phyloP scores from a whole-genome alignment of 1,140 invertebrate genomes.

The Drosophila neocordata region DNA sequence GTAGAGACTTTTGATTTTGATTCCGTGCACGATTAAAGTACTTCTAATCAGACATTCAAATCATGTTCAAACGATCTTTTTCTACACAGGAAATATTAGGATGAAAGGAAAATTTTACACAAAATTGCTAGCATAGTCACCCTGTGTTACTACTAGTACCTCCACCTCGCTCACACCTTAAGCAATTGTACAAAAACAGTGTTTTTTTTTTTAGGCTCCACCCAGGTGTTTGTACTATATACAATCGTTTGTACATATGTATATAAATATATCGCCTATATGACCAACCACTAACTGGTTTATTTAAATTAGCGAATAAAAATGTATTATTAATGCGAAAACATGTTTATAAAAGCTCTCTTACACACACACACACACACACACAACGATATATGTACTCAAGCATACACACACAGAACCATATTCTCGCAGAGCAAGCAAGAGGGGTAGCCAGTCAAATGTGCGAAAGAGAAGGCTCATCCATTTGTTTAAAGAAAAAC shows the following conservation, averaged over 20 bases:
- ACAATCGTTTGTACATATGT: conserved; percentile 9
- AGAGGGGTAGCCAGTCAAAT: conserved; percentile 13
- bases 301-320: conserved; percentile 80
- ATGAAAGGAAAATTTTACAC: neutral
- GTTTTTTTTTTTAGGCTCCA: conserved; percentile 72
- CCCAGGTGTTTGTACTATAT: conserved; percentile 46
- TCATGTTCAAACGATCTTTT: neutral
- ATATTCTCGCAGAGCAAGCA: conserved; percentile 14
- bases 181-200: conserved; percentile 8
- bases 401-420: conserved; percentile 17
- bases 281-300: conserved; percentile 62
- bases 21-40: neutral
- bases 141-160: neutral
- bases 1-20: neutral
- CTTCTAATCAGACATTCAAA: neutral
- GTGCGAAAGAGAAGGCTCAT: conserved; percentile 20
- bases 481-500: conserved; percentile 40
- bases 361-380: conserved; percentile 27
- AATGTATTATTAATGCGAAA: conserved; percentile 81
- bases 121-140: neutral
- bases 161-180: neutral
- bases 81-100: conserved; percentile 5
- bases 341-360: conserved; percentile 71
- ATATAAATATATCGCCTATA: conserved; percentile 25
- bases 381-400: neutral